Evolutionary conservation across 2,888 invertebrate species (phyloP), one percentile per base, ranked within the genome.

Genomic region (Trichacis sp.): DNA sequence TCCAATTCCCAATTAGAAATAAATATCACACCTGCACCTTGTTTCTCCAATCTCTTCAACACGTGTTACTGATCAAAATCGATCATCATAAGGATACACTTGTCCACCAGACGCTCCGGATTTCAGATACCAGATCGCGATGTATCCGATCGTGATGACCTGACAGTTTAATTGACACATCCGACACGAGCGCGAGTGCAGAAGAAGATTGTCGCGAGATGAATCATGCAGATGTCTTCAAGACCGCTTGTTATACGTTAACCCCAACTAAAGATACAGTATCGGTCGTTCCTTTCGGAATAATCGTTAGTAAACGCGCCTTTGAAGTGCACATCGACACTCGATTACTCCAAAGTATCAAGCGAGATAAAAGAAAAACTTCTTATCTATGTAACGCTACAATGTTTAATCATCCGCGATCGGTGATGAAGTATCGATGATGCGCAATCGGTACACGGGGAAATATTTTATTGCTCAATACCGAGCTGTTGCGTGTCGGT

Each of bases 141-240:
- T 38, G 30, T 38, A 38, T 38, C 18, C 43, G 36, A 18, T 50
- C 19, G 2, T 20, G 38, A 50, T 50, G 36, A n/a, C 49, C 42
- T 52, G 42, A 43, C 43, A 52, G 42, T 24, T 43, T 52, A 52
- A 52, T 52, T 52, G 43, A 43, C 43, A 17, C 43, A 30, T 50
- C 38, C 20, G 49, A 38, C 33, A 38, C 17, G 17, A 19, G 17
- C 38, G 17, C n/a, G 24, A 38, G 30, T 18, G 49, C 48, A 33
- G n/a, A 33, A 38, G 11, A 38, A 38, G 18, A 19, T 15, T 19
- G 36, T 30, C 38, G 38, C 19, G 38, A 19, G 43, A 43, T 18
- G 43, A 43, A 43, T 43, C 43, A 19, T 40, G 40, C 14, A 40
- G 14, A 12, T 33, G 49, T 50, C 33, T 24, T 48, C 43, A 3